These are phyloP conservation scores for Drymonia ruficornis DNA, from an alignment of 2,888 invertebrate genomes.

Conservation along the genomic window DNA sequence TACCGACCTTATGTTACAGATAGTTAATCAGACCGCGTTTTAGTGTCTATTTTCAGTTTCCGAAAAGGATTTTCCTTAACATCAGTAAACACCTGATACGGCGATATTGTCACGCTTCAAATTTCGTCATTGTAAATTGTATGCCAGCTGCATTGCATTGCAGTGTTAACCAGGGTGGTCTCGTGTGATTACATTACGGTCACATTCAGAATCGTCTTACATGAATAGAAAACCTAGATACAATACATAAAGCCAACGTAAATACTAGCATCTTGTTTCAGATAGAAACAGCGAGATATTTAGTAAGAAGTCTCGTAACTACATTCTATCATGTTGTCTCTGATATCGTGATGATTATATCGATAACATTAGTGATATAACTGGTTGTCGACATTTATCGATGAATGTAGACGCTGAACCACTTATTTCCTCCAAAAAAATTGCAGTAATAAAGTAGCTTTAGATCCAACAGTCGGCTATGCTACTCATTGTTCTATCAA, in stretches of 20 bases:
- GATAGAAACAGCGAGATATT: not conserved
- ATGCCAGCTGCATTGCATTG: slow-evolving; percentile 20
- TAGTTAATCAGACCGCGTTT: slow-evolving; percentile 11
- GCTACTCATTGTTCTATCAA: not conserved
- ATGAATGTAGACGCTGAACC: not conserved
- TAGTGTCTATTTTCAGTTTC: slow-evolving; percentile 4
- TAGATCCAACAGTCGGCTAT: no score
- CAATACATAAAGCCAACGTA: slow-evolving; percentile 2
- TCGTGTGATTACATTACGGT: slow-evolving; percentile 17
- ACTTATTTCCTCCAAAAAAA: not conserved
- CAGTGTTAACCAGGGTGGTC: slow-evolving; percentile 24
- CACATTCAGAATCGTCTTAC: slow-evolving; percentile 43
- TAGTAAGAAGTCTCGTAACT: not conserved
- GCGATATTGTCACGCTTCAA: not conserved
- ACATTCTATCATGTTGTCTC: not conserved
- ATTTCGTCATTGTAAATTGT: not conserved
- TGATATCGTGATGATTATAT: not conserved
- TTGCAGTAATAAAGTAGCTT: not conserved
- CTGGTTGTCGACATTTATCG: not conserved
- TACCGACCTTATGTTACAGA: slow-evolving; percentile 11
- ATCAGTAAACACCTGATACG: slow-evolving; percentile 5
- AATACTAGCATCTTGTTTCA: not conserved
- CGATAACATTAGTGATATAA: not conserved
- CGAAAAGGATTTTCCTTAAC: slow-evolving; percentile 5
- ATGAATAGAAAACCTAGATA: slow-evolving; percentile 43